These are phyloP conservation scores for Globicephala melas DNA, from an alignment of 2,113 vertebrate species.

Conservation along the genomic window DNA sequence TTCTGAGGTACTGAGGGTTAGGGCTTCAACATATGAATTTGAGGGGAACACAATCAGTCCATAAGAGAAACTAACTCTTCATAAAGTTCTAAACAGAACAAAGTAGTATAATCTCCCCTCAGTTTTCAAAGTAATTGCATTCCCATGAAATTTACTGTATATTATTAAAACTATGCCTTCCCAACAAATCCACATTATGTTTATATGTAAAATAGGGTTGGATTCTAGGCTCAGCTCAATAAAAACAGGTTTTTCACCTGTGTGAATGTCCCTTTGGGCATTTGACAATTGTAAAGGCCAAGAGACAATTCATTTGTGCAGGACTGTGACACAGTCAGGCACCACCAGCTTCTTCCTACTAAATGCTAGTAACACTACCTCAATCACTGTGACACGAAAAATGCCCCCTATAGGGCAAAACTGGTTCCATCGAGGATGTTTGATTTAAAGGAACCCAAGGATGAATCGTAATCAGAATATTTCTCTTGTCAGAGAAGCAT, in stretches of 20 bases:
- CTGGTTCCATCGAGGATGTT: not conserved
- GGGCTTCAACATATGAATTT: not conserved
- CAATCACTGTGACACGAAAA: not conserved
- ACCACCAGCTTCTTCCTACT: not conserved
- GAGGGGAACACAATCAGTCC: not conserved
- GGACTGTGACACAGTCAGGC: not conserved
- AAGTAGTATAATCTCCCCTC: not conserved
- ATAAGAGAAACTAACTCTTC: not conserved
- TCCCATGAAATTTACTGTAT: not conserved
- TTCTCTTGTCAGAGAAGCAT: not conserved
- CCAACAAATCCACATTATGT: not conserved
- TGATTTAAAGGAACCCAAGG: not conserved
- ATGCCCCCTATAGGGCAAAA: not conserved
- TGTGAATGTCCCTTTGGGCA: not conserved
- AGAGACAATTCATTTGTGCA: not conserved
- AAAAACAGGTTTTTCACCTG: not conserved
- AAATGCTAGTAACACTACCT: not conserved
- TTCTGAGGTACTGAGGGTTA: not conserved
- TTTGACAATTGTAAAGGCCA: not conserved
- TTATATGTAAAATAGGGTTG: not conserved
- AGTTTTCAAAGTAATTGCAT: not conserved
- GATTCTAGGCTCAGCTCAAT: not conserved
- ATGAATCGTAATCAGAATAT: not conserved
- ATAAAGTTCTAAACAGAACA: not conserved
- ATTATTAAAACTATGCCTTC: not conserved